A percentile compares a stretch with the other conserved stretches of the same genome.
These are phyloP conservation scores for Campopleginae sp. DNA, from an alignment of 2,888 invertebrate genomes.

Conservation along the genomic window DNA sequence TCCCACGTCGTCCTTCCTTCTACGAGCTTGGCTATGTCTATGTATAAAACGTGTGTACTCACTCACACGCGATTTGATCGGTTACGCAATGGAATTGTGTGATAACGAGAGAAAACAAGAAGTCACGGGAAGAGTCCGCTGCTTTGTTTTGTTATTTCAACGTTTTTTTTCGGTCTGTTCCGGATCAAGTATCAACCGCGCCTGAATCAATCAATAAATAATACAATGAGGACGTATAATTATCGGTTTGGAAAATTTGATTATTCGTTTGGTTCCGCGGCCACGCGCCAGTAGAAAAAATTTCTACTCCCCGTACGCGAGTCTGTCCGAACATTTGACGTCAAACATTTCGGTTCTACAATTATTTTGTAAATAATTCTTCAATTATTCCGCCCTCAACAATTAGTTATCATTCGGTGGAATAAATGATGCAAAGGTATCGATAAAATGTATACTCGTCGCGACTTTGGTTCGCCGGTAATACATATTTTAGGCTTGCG, in stretches of 20 bases:
- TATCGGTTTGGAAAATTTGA: not conserved
- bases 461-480: not conserved
- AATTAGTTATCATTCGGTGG: not conserved
- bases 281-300: no score
- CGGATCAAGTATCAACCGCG: not conserved
- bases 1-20: slow-evolving; percentile 55
- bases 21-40: slow-evolving; percentile 14
- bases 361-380: not conserved
- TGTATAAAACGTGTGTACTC: slow-evolving; percentile 21
- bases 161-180: slow-evolving; percentile 10
- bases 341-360: not conserved
- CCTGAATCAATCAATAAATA: not conserved
- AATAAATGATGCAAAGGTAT: not conserved
- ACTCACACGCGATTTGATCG: slow-evolving; percentile 71
- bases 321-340: no score
- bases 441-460: not conserved
- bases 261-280: no score
- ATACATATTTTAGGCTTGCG: slow-evolving; percentile 11
- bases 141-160: slow-evolving; percentile 17
- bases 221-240: not conserved
- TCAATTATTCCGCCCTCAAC: not conserved
- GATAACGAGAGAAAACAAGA: slow-evolving; percentile 9
- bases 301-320: no score
- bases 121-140: not conserved
- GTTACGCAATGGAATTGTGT: slow-evolving; percentile 73